Conservation (phyloP, 2,888 invertebrate species). For the Orthonychiurus folsomi region DNA sequence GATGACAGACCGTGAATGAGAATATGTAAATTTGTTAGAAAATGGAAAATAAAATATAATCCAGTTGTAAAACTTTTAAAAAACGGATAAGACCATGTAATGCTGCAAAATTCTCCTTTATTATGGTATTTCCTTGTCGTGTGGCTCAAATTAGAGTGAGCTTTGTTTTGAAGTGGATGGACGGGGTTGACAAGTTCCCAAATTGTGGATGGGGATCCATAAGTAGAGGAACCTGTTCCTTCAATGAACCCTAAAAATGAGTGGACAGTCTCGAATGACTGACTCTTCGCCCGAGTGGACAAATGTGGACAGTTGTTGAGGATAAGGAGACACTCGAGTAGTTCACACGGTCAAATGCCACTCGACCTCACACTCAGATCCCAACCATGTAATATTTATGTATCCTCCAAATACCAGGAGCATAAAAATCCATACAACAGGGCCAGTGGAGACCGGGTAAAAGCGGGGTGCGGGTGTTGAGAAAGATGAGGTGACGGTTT, state of each 20-base stretch:
- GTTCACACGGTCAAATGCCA: conserved; percentile 9
- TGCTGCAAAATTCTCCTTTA: too few relatives aligned
- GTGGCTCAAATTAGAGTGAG: too few relatives aligned
- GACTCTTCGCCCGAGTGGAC: conserved; percentile 1
- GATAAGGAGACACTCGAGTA: background rate
- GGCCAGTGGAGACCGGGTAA: background rate
- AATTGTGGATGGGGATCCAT: too few relatives aligned
- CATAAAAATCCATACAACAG: too few relatives aligned
- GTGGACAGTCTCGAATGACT: background rate
- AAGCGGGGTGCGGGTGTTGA: background rate
- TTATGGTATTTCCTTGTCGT: too few relatives aligned
- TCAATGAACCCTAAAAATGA: background rate
- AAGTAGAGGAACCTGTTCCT: background rate
- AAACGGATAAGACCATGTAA: too few relatives aligned
- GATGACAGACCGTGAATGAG: too few relatives aligned
- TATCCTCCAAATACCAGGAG: background rate
- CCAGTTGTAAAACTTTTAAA: too few relatives aligned
- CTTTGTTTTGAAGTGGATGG: too few relatives aligned
- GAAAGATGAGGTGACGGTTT: background rate
- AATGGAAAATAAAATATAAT: too few relatives aligned
- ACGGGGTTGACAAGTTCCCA: too few relatives aligned
- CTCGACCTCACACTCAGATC: background rate
- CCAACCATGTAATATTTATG: background rate
- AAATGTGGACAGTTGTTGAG: background rate
- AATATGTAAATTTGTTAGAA: too few relatives aligned